A percentile compares a stretch with the other conserved stretches of the same genome.
Conservation (phyloP, 2,888 invertebrate species). For the Dysmachus trigonus region DNA sequence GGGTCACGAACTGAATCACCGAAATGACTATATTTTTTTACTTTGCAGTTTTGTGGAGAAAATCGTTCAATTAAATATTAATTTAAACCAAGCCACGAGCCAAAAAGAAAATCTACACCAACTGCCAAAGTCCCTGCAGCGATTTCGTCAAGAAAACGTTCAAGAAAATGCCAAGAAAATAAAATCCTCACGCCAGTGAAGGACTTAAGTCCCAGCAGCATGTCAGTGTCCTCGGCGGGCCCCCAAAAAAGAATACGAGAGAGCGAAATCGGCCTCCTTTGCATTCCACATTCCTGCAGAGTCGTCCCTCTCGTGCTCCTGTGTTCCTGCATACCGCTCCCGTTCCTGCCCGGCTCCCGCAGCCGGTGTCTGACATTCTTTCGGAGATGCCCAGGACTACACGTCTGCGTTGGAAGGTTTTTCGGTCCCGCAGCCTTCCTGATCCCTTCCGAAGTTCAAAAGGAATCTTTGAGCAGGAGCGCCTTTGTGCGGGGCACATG, state of each 20-base stretch:
- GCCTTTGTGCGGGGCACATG: conserved; percentile 17
- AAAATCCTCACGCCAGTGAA: neutral
- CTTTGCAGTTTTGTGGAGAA: neutral
- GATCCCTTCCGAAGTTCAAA: neutral
- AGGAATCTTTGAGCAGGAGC: conserved; percentile 19
- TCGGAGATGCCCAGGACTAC: neutral
- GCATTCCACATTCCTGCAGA: neutral
- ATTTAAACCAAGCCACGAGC: neutral
- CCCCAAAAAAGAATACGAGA: neutral
- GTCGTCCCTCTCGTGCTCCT: neutral
- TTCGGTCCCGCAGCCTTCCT: neutral
- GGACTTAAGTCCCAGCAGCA: neutral
- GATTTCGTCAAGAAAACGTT: neutral
- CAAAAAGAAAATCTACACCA: neutral
- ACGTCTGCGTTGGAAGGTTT: conserved; percentile 16
- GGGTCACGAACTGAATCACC: neutral
- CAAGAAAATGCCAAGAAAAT: neutral
- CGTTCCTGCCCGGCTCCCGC: neutral
- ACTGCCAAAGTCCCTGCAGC: neutral
- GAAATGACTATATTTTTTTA: neutral
- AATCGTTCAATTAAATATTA: neutral
- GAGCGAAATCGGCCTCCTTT: neutral
- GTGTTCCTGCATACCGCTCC: neutral
- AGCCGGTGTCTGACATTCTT: neutral
- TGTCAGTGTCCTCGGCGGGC: neutral